Percentiles rank a stretch among this genome's conserved stretches.
Evolutionary conservation across 2,888 invertebrate genomes (phyloP).

Genomic region (Acronicta aceris): DNA sequence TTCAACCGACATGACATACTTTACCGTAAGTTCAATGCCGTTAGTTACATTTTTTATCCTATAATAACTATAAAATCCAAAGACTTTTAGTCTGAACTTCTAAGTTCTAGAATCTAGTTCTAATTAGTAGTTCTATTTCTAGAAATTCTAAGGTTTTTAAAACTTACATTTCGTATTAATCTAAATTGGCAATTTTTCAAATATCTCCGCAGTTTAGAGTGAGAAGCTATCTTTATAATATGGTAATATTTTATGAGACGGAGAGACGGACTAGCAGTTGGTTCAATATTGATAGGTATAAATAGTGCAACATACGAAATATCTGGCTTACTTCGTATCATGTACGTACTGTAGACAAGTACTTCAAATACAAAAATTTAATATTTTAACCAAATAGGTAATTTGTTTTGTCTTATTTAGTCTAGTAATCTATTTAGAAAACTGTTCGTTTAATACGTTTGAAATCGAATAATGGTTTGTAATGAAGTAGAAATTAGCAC

Average conservation of each 20-base stretch:
- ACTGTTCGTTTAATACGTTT: not conserved
- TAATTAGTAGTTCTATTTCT: no score
- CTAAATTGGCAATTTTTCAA: no score
- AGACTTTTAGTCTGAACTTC: no score
- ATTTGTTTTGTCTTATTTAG: no score
- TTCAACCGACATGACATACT: no score
- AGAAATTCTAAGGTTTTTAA: no score
- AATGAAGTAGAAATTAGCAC: constrained; percentile 9
- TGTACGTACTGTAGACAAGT: not conserved
- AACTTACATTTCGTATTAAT: no score
- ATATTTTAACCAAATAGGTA: not conserved
- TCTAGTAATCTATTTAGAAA: no score
- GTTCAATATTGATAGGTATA: not conserved
- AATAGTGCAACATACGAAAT: constrained; percentile 11
- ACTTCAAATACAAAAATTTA: not conserved
- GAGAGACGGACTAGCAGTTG: not conserved
- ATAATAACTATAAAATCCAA: no score
- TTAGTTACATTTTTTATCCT: no score
- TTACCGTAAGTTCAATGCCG: no score
- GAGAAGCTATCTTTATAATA: constrained; percentile 2
- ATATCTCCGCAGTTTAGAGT: not conserved
- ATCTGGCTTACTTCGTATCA: constrained; percentile 1
- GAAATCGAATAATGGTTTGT: constrained; percentile 13
- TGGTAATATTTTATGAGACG: constrained; percentile 17
- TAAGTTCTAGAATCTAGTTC: no score